phyloP scores from a whole-genome alignment of 1,140 invertebrate species.

The Ptiloglossa arizonensis region DNA sequence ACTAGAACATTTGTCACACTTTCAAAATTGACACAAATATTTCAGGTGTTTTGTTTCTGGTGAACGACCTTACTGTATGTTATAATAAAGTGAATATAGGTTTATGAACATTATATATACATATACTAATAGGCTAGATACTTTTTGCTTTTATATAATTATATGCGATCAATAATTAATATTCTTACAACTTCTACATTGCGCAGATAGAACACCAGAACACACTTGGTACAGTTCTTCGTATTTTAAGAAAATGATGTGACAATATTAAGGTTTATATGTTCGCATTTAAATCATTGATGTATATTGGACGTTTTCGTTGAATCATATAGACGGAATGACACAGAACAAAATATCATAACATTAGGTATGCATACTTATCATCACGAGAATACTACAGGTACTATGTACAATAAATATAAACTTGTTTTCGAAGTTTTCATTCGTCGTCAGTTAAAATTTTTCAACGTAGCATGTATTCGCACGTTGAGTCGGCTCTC shows the following conservation, averaged over 20 bases:
- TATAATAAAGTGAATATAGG: neutral
- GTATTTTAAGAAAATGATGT: neutral
- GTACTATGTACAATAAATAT: constrained; percentile 2
- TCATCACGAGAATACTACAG: neutral
- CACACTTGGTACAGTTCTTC: constrained; percentile 12
- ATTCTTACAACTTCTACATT: neutral
- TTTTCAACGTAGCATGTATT: constrained; percentile 84
- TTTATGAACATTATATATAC: constrained; percentile 27
- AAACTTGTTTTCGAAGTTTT: constrained; percentile 2
- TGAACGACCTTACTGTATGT: neutral
- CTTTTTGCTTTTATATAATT: constrained; percentile 6
- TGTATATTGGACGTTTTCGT: neutral
- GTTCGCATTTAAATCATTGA: neutral
- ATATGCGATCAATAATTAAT: constrained; percentile 4
- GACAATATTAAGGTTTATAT: neutral
- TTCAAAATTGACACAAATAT: neutral
- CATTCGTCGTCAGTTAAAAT: constrained; percentile 47
- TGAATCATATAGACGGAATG: constrained; percentile 4
- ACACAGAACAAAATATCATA: constrained; percentile 9
- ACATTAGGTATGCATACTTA: neutral
- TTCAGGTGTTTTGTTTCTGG: neutral
- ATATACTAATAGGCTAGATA: constrained; percentile 11
- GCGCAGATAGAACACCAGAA: constrained; percentile 16
- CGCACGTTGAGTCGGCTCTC: constrained; percentile 85
- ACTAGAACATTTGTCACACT: neutral